Conservation (phyloP, 2,113 vertebrate genomes). For the Myotis lucifugus region DNA sequence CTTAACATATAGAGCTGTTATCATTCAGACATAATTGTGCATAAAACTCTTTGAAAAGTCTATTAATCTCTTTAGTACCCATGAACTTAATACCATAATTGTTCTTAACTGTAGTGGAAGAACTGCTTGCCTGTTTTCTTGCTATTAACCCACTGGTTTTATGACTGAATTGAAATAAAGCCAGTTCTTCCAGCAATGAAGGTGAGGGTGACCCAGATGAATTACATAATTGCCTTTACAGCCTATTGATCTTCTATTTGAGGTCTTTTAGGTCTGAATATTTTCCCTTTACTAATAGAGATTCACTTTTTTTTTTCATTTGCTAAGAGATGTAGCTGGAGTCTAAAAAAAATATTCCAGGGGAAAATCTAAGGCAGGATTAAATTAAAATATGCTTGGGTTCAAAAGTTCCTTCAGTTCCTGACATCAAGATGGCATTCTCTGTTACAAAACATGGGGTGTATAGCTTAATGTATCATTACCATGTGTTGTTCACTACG, state of each 20-base stretch:
- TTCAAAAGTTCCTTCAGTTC: conserved; percentile 36
- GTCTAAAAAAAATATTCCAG: neutral
- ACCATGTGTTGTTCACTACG: neutral
- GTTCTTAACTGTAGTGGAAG: conserved; percentile 72
- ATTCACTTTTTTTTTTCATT: conserved; percentile 24
- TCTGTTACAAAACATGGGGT: neutral
- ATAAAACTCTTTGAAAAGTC: conserved; percentile 79
- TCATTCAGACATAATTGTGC: conserved; percentile 77
- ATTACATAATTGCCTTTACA: conserved; percentile 77
- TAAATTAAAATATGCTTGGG: neutral
- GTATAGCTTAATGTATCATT: neutral
- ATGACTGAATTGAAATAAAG: conserved; percentile 78
- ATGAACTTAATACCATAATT: conserved; percentile 76
- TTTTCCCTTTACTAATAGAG: conserved; percentile 64
- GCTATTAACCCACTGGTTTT: conserved; percentile 76
- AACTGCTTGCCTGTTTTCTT: conserved; percentile 80
- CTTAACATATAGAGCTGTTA: conserved; percentile 66
- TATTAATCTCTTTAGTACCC: conserved; percentile 78
- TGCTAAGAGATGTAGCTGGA: conserved; percentile 2
- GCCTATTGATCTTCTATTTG: conserved; percentile 74
- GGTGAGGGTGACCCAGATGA: conserved; percentile 78
- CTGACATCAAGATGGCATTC: neutral
- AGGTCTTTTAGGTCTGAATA: conserved; percentile 70
- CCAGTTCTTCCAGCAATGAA: conserved; percentile 73
- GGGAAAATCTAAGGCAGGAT: neutral